Evolutionary conservation across 2,797 vertebrate species (phyloP), one percentile per base, ranked within the genome.

Genomic region (Sebastes miniatus): DNA sequence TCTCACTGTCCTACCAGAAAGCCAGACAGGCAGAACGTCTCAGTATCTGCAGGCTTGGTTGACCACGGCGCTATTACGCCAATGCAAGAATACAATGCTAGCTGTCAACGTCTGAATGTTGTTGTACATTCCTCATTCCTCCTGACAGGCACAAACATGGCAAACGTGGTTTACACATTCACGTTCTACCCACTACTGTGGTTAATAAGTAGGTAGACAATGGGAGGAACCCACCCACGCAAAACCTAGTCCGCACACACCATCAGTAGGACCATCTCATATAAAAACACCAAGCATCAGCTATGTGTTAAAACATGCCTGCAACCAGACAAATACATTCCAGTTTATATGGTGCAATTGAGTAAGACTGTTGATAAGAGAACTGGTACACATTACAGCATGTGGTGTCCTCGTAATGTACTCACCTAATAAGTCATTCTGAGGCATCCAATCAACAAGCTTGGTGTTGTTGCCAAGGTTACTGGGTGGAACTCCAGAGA

Each of bases 401-500:
- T 32, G 9, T 47, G 22, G 56, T 8, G 13, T 78, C 3, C 9
- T 57, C 2, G 24, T 2, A 0, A n/a, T 29, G 32, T 57, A 94
- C 97, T 97, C 88, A 99, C 99, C 99, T 80, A 99, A 94, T 73
- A 99, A 94, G 89, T 99, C 99, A 6, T 99, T 99, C 89, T 99
- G 99, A 20, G 99, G 99, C 95, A 99, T 95, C 99, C 99, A 99
- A 61, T 99, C 98, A 85, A 99, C 97, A 36, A 99, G 97, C 89
- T 97, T 99, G 8, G 98, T 99, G 90, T 99, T 99, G 93, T 97
- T 99, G 80, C 98, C 98, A 73, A 99, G 96, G 93, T 98, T 99
- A 91, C 92, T 96, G 47, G 99, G 99, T 81, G 96, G 96, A 66
- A 95, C 95, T 90, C 99, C 99, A 76, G 98, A 98, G 95, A 98